Percentiles rank a stretch among this genome's conserved stretches.
Conservation (phyloP, 2,797 vertebrate genomes). For the Sebastes cheni region DNA sequence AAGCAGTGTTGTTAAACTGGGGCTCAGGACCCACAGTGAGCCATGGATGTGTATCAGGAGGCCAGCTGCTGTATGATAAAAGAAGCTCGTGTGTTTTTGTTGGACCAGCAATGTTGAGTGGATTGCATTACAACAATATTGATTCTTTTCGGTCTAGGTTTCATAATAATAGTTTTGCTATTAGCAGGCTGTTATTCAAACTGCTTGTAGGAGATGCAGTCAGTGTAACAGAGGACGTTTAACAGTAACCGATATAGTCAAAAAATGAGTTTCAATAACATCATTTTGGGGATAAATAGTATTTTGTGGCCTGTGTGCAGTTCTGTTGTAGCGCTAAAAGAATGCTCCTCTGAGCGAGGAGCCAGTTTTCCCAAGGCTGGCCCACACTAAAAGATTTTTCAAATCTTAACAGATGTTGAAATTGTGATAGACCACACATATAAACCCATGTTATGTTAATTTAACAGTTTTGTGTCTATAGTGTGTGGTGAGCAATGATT, state of each 20-base stretch:
- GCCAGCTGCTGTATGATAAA: neutral
- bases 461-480: no score
- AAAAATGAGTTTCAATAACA: neutral
- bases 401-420: no score
- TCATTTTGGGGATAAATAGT: neutral
- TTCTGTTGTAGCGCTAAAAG: neutral
- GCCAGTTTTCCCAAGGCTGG: neutral
- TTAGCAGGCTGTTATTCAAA: neutral
- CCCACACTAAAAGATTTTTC: no score
- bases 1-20: constrained; percentile 27
- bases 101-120: neutral
- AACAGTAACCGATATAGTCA: neutral
- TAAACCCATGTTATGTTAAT: no score
- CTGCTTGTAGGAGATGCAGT: neutral
- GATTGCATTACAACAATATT: neutral
- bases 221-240: neutral
- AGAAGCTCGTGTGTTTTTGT: neutral
- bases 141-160: neutral
- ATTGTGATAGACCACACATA: no score
- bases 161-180: neutral
- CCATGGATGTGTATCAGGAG: neutral
- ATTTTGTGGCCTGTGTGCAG: neutral
- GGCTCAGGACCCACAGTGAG: constrained; percentile 6
- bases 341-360: neutral
- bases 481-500: no score